phyloP scores from a whole-genome alignment of 92 coral and sea anemone genomes.

The Epizoanthus scotinus region DNA sequence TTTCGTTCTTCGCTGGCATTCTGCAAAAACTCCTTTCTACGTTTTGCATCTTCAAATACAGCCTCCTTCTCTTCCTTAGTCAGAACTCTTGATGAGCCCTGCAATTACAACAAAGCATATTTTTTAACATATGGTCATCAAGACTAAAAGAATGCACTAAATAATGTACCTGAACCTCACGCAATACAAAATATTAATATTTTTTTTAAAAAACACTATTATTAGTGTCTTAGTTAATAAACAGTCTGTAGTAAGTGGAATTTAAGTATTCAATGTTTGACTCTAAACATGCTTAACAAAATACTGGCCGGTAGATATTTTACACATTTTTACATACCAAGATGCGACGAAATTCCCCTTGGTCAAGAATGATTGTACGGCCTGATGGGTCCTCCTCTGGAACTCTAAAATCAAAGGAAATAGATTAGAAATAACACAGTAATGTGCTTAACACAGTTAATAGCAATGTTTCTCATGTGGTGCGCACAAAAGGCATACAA shows the following conservation, averaged over 20 bases:
- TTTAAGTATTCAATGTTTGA: too few relatives aligned
- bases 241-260: too few relatives aligned
- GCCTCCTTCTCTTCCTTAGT: conserved; percentile 77
- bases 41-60: conserved; percentile 72
- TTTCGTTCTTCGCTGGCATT: conserved; percentile 95
- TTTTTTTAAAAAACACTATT: too few relatives aligned
- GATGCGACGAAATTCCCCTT: conserved; percentile 77
- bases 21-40: conserved; percentile 76
- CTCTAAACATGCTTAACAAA: too few relatives aligned
- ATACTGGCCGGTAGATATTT: too few relatives aligned
- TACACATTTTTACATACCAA: conserved; percentile 73
- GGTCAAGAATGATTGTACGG: conserved; percentile 78
- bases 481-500: too few relatives aligned
- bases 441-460: too few relatives aligned
- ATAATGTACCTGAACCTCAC: background rate
- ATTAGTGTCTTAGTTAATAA: too few relatives aligned
- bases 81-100: conserved; percentile 92
- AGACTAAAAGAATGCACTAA: background rate
- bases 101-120: background rate
- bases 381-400: conserved; percentile 97
- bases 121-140: background rate
- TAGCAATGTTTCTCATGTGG: too few relatives aligned
- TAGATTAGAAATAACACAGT: background rate
- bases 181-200: background rate
- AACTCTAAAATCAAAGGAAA: conserved; percentile 57